Evolutionary conservation across 2,888 invertebrate species (phyloP).

Genomic region (Seira musarum): DNA sequence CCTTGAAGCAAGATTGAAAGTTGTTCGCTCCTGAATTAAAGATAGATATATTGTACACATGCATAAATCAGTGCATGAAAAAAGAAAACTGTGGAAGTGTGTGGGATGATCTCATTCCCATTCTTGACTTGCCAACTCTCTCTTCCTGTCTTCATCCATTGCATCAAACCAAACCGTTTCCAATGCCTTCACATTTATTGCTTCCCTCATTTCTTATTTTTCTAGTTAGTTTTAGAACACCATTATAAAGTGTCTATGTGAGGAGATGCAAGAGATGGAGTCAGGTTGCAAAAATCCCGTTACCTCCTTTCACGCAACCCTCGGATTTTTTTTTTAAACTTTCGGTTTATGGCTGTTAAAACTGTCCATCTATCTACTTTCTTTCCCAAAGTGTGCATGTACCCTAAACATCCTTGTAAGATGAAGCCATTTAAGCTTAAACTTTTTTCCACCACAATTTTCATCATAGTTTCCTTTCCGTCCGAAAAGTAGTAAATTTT

Average conservation of each 20-base stretch:
- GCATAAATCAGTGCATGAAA: conserved; percentile 44
- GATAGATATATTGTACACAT: conserved; percentile 59
- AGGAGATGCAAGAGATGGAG: not conserved
- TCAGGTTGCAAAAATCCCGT: conserved; percentile 7
- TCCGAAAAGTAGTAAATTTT: conserved; percentile 38
- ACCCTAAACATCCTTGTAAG: not conserved
- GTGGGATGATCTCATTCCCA: conserved; percentile 49
- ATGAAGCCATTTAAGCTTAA: conserved; percentile 10
- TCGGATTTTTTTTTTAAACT: too few species aligned
- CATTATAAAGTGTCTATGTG: not conserved
- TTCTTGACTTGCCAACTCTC: conserved; percentile 43
- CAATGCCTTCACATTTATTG: conserved; percentile 32
- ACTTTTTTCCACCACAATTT: conserved; percentile 37
- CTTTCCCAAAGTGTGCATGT: not conserved
- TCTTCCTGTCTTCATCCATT: conserved; percentile 2
- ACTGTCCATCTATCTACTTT: conserved; percentile 14
- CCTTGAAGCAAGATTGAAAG: conserved; percentile 58
- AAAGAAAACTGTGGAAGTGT: conserved; percentile 6
- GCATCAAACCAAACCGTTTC: conserved; percentile 45
- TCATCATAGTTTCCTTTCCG: conserved; percentile 38
- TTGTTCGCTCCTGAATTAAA: conserved; percentile 53
- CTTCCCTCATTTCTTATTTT: conserved; percentile 39
- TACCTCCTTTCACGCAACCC: not conserved
- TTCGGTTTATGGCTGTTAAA: conserved; percentile 31
- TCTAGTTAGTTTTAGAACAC: conserved; percentile 5